Evolutionary conservation across 2,797 vertebrate species (phyloP), one percentile per base, ranked within the genome.

Genomic region (Paramormyrops hopkinsi): DNA sequence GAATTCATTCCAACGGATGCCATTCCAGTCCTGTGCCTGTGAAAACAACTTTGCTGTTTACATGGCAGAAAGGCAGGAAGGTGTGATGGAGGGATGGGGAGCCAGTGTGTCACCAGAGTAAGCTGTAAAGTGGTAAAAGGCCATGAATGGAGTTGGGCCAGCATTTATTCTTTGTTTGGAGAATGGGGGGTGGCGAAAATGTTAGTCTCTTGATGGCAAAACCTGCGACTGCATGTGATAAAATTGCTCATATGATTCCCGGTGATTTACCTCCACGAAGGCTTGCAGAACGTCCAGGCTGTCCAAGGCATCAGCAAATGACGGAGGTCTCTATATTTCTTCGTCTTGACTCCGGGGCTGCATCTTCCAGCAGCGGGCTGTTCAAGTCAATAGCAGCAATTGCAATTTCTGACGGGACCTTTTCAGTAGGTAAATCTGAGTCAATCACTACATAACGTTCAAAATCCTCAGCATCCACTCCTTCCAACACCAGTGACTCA

Each of bases 1-100:
- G 84, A 89, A 90, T 91, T 92, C 92, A 93, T 92, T 91, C 22
- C 83, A 91, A 91, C 69, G 3, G 89, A 92, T 84, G 44, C 33
- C 33, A 44, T 89, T 89, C 90, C 50, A 89, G 33, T 84, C 88
- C 89, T 87, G 88, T 85, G 88, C 89, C 89, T 90, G 89, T 82
- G 73, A 92, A 93, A 93, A 93, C 92, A 93, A 88, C 90, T 92
- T 92, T 46, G 12, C 82, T 89, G 83, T 89, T 89, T 89, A 89
- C 83, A 73, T 29, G 88, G 53, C 76, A 59, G 88, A 54, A 48
- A 85, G 59, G 83, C 46, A 56, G 59, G 83, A 86, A 86, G 88
- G 62, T 89, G 84, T 86, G 89, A 84, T 53, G 44, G 83, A 53
- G 46, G 17, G 82, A 59, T 56, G 83, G 22, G 46, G 33, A 12